Conservation (phyloP, 1,140 invertebrate species). For the Caenorhabditis brenneri region DNA sequence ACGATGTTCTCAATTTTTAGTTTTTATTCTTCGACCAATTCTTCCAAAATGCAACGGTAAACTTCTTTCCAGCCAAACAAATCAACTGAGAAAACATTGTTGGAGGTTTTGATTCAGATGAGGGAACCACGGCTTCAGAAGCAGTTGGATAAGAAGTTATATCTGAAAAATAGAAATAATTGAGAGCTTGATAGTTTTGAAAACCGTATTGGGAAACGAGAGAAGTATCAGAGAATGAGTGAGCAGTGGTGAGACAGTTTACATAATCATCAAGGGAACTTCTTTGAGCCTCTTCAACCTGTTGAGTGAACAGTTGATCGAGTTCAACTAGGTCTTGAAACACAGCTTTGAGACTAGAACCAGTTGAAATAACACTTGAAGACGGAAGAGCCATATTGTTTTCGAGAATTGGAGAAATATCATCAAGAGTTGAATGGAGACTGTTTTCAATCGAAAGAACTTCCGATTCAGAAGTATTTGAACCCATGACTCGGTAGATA, state of each 20-base stretch:
- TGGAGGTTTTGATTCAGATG: background rate
- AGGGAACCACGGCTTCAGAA: background rate
- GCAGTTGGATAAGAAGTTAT: background rate
- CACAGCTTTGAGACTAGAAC: slow-evolving; percentile 2
- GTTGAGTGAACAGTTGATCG: background rate
- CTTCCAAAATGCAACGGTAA: background rate
- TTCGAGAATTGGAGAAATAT: slow-evolving; percentile 12
- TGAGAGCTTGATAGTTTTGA: background rate
- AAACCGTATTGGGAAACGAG: background rate
- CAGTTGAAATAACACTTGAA: background rate
- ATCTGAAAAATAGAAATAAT: background rate
- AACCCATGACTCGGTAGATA: background rate
- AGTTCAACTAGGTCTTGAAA: slow-evolving; percentile 17
- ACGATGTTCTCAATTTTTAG: background rate
- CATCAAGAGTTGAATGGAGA: background rate
- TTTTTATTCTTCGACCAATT: slow-evolving; percentile 22
- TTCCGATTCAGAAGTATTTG: background rate
- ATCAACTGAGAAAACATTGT: background rate
- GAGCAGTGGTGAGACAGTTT: slow-evolving; percentile 36
- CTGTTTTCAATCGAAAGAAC: background rate
- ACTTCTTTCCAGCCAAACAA: slow-evolving; percentile 20
- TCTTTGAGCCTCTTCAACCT: background rate
- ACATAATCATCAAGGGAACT: slow-evolving; percentile 1
- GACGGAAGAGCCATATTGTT: background rate
- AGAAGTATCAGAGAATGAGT: slow-evolving; percentile 1